Conservation (phyloP, 2,797 vertebrate species). For the Tolypeutes matacus region DNA sequence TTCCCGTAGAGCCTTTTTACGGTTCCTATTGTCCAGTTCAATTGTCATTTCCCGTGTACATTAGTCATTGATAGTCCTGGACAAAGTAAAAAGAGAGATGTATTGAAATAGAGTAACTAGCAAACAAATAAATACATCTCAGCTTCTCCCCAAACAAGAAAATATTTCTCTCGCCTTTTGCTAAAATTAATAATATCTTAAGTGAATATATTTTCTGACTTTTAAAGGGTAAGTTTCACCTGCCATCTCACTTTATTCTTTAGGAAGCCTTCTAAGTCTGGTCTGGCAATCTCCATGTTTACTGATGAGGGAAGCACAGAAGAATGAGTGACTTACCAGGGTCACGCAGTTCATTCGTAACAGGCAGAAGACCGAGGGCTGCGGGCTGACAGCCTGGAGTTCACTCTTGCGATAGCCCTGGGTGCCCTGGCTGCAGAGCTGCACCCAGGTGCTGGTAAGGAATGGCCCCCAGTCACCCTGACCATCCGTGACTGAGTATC, state of each 20-base stretch:
- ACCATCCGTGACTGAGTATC: background rate
- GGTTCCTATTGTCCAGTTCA: background rate
- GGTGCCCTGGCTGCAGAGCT: background rate
- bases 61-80: background rate
- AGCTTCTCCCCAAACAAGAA: slow-evolving; percentile 3
- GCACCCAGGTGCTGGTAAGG: background rate
- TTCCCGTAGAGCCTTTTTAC: background rate
- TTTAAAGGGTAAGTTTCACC: background rate
- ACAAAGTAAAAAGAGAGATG: background rate
- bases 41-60: background rate
- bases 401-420: background rate
- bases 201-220: background rate
- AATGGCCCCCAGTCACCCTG: background rate
- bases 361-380: background rate
- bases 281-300: background rate
- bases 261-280: background rate
- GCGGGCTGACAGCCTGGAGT: background rate
- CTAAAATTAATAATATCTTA: background rate
- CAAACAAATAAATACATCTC: background rate
- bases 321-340: background rate
- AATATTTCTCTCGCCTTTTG: background rate
- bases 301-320: background rate
- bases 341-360: background rate
- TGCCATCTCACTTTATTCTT: background rate
- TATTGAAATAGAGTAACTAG: background rate